These are phyloP conservation scores for Charaxes varanes DNA, from an alignment of 1,140 invertebrate species.

Conservation along the genomic window DNA sequence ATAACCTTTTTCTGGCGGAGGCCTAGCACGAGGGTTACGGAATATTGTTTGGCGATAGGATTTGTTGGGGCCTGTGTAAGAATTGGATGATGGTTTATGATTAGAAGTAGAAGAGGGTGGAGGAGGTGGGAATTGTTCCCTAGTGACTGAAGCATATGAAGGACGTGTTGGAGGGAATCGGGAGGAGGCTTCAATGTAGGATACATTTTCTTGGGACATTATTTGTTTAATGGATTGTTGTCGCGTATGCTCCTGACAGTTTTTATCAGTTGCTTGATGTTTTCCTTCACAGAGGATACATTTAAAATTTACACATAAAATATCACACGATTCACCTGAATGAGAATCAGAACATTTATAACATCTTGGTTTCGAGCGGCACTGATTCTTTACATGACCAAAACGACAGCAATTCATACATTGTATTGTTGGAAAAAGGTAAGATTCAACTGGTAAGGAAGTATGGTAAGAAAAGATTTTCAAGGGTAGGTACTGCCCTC, in stretches of 20 bases:
- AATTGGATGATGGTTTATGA: too few relatives aligned
- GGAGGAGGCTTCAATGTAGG: too few relatives aligned
- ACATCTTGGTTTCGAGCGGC: constrained; percentile 12
- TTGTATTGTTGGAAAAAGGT: constrained; percentile 17
- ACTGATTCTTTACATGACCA: constrained; percentile 14
- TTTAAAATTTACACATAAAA: not conserved
- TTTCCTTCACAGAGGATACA: constrained; percentile 15
- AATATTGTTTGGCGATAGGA: too few relatives aligned
- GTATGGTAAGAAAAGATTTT: constrained; percentile 11
- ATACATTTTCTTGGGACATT: constrained; percentile 15
- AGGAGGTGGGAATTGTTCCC: too few relatives aligned
- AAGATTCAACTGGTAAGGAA: constrained; percentile 13
- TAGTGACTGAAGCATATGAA: too few relatives aligned
- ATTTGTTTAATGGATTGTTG: constrained; percentile 16
- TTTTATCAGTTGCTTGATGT: too few relatives aligned
- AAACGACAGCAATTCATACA: constrained; percentile 22
- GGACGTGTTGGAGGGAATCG: too few relatives aligned
- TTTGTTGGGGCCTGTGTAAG: too few relatives aligned
- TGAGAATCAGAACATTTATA: constrained; percentile 17
- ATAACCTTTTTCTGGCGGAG: too few relatives aligned
- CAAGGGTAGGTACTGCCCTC: constrained; percentile 11
- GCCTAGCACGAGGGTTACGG: too few relatives aligned
- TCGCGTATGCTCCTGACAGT: constrained; percentile 11
- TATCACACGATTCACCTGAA: constrained; percentile 8
- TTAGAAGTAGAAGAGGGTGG: too few relatives aligned